Evolutionary conservation across 2,797 vertebrate genomes (phyloP), one percentile per base, ranked within the genome.

Genomic region (Petrocephalus sullivani): DNA sequence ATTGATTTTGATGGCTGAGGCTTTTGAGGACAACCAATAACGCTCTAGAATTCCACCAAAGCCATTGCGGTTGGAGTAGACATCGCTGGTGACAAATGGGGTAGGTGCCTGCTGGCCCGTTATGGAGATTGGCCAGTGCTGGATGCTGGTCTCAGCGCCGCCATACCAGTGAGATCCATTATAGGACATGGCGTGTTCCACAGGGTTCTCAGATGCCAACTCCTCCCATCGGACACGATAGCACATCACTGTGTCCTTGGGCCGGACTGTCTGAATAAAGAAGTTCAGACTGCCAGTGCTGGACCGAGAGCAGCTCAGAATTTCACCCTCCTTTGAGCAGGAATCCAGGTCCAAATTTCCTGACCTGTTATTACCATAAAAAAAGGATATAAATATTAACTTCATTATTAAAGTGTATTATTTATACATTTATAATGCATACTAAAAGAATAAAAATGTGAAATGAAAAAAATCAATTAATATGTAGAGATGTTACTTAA

Each of bases 211-310:
- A 0, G 96, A 95, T 1, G 94, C 95, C 33, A 97, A 93, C 91
- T 98, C 98, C 91, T 98, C 97, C 98, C 98, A 99, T 33, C 98
- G 97, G 85, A 99, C 97, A 0, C 98, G 97, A 93, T 99, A 99
- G 93, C 98, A 99, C 93, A 98, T 97, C 67, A 99, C 97, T 0
- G 97, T 97, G 92, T 97, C 97, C 91, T 99, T 98, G 84, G 97
- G 97, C 57, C 96, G 96, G 82, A 99, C 97, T 0, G 97, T 98
- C 95, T 98, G 96, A 87, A 99, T 98, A 92, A 99, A 99, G 93
- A 99, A 99, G 90, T 97, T 97, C 16, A 99, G 94, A 0, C 94
- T 96, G 23, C 97, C 95, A 57, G 94, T 93, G 10, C 95, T 94
- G 0, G 97, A 97, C 53, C 93, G 94, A 0, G 93, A 95, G 91